phyloP scores from a whole-genome alignment of 2,888 invertebrate species.

The Megastigmus dorsalis region DNA sequence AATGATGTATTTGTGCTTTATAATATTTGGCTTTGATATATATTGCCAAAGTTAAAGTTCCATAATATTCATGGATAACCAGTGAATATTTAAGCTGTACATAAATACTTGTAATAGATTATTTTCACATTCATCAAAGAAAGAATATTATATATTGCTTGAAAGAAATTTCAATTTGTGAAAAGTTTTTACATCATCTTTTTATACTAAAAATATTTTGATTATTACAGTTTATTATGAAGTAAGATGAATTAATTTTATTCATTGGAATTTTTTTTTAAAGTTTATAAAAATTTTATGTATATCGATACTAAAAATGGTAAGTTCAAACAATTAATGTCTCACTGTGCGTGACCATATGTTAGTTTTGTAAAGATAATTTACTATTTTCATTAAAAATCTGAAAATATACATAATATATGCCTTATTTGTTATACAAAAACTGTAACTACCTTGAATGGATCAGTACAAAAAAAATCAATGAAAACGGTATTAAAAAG shows the following conservation, averaged over 20 bases:
- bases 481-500: slow-evolving; percentile 58
- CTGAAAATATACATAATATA: slow-evolving; percentile 46
- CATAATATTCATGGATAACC: slow-evolving; percentile 37
- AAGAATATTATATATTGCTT: slow-evolving; percentile 33
- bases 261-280: slow-evolving; percentile 39
- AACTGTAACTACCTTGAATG: slow-evolving; percentile 44
- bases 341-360: slow-evolving; percentile 19
- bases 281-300: slow-evolving; percentile 37
- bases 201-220: slow-evolving; percentile 40
- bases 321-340: slow-evolving; percentile 15
- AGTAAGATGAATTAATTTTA: slow-evolving; percentile 45
- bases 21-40: slow-evolving; percentile 31
- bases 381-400: slow-evolving; percentile 64
- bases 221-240: slow-evolving; percentile 33
- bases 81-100: slow-evolving; percentile 49
- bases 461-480: slow-evolving; percentile 49
- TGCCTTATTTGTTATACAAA: slow-evolving; percentile 50
- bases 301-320: slow-evolving; percentile 38
- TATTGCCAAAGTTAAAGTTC: slow-evolving; percentile 49
- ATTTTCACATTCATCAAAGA: slow-evolving; percentile 41
- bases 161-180: slow-evolving; percentile 15
- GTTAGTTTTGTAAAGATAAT: slow-evolving; percentile 58
- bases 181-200: slow-evolving; percentile 24
- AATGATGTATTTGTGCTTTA: slow-evolving; percentile 32
- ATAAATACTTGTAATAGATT: slow-evolving; percentile 52